Conservation (phyloP, 2,888 invertebrate species). For the Hypomecis atomaria region DNA sequence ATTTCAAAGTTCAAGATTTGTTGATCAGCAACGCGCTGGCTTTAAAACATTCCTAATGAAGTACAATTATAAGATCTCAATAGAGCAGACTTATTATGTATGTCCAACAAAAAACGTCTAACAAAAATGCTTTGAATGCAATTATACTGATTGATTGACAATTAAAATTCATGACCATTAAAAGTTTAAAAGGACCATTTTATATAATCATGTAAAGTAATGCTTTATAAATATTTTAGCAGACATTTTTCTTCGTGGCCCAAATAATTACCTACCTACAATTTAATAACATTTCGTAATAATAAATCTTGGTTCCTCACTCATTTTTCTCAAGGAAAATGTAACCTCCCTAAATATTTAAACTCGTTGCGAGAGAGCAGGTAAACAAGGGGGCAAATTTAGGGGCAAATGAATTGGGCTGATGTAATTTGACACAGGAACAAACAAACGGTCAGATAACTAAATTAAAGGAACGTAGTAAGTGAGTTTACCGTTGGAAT, state of each 20-base stretch:
- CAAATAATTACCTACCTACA: slow-evolving; percentile 15
- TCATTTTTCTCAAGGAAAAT: slow-evolving; percentile 31
- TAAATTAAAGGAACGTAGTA: slow-evolving; percentile 52
- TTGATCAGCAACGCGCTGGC: no score
- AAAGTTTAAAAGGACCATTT: not conserved
- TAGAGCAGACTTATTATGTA: no score
- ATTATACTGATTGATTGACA: no score
- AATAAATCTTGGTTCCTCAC: slow-evolving; percentile 24
- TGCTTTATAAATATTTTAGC: not conserved
- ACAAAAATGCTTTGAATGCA: no score
- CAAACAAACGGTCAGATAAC: slow-evolving; percentile 46
- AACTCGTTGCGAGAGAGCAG: slow-evolving; percentile 28
- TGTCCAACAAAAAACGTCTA: no score
- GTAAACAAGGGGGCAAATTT: slow-evolving; percentile 48
- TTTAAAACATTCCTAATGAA: no score
- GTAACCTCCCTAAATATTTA: slow-evolving; percentile 33
- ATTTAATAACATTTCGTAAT: slow-evolving; percentile 24
- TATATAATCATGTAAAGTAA: not conserved
- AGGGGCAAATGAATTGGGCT: slow-evolving; percentile 47
- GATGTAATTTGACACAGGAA: slow-evolving; percentile 53
- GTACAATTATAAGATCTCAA: no score
- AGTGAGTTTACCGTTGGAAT: slow-evolving; percentile 50
- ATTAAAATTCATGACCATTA: not conserved
- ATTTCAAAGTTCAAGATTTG: no score
- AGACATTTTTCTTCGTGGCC: not conserved